Conservation (phyloP, 2,797 vertebrate species). For the Loris lydekkerianus region DNA sequence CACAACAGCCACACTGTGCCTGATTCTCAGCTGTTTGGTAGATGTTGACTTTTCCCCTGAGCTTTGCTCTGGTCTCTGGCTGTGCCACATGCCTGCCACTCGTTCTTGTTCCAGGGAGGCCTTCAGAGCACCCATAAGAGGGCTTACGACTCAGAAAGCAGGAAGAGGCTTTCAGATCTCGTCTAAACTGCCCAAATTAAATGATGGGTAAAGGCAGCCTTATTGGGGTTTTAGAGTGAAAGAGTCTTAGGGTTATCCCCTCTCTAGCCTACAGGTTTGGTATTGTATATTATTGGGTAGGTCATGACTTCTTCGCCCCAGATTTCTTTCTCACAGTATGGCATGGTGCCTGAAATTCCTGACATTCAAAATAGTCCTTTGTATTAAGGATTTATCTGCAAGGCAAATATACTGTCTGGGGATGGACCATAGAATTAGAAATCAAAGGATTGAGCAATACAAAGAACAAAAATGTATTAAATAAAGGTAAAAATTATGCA, state of each 20-base stretch:
- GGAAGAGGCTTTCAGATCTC: constrained; percentile 20
- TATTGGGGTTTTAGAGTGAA: constrained; percentile 45
- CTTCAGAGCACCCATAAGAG: constrained; percentile 76
- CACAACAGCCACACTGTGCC: constrained; percentile 33
- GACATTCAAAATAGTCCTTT: not conserved
- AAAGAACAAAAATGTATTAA: constrained; percentile 34
- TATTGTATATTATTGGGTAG: not conserved
- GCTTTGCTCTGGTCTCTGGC: constrained; percentile 65
- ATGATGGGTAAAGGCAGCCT: constrained; percentile 23
- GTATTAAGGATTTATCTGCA: not conserved
- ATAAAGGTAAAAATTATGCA: not conserved
- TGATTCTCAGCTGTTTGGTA: constrained; percentile 42
- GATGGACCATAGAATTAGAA: not conserved
- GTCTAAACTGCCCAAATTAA: not conserved
- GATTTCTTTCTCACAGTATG: not conserved
- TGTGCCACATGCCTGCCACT: constrained; percentile 69
- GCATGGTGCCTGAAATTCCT: not conserved
- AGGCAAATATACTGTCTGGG: not conserved
- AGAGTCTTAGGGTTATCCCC: not conserved
- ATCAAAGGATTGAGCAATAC: not conserved
- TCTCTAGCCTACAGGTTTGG: not conserved
- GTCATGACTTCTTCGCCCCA: not conserved
- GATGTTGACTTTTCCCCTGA: constrained; percentile 50
- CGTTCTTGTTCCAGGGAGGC: constrained; percentile 70
- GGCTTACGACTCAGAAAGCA: constrained; percentile 70